phyloP scores from a whole-genome alignment of 2,888 invertebrate genomes.

The Caenorhabditis becei region DNA sequence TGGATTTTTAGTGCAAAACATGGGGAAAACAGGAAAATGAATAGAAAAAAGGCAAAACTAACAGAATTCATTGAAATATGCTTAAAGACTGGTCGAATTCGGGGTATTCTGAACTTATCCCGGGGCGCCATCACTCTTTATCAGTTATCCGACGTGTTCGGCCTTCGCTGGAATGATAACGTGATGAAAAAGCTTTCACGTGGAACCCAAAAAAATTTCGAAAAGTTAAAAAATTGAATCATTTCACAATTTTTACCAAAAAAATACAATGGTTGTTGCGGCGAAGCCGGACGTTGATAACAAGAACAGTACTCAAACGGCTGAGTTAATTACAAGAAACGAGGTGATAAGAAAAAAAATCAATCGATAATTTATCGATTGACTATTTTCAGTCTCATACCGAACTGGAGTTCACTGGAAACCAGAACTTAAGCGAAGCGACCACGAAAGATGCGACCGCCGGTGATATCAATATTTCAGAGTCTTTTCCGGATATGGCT shows the following conservation, averaged over 20 bases:
- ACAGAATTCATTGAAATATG: too few relatives aligned
- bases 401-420: background rate
- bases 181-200: too few relatives aligned
- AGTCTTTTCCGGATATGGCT: background rate
- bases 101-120: too few relatives aligned
- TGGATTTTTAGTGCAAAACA: background rate
- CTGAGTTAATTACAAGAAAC: background rate
- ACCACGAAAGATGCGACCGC: too few relatives aligned
- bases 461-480: background rate
- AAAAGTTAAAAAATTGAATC: background rate
- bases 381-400: background rate
- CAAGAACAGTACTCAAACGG: slow-evolving; percentile 6
- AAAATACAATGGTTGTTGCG: background rate
- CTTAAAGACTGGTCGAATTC: too few relatives aligned
- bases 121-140: too few relatives aligned
- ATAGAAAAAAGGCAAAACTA: background rate
- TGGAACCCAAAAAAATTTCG: background rate
- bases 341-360: background rate
- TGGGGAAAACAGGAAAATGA: background rate
- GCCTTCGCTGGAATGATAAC: too few relatives aligned
- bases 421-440: background rate
- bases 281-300: background rate
- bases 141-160: too few relatives aligned
- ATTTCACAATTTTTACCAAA: background rate
- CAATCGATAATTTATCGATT: too few relatives aligned